These are phyloP conservation scores for Labia minor DNA, from an alignment of 2,888 invertebrate species.

Conservation along the genomic window DNA sequence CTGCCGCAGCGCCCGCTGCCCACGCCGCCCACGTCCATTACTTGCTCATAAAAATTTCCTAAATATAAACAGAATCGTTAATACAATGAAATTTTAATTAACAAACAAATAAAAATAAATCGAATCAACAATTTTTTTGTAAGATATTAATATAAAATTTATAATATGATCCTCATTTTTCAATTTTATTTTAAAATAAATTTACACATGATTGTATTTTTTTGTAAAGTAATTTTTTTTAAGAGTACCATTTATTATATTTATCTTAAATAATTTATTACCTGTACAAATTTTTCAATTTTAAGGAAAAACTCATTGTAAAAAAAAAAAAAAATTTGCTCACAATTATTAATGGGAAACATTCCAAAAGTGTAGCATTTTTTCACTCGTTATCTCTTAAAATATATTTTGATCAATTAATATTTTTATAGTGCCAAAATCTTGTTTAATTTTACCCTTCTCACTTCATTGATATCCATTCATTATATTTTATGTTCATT, in stretches of 20 bases:
- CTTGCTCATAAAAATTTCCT: neutral
- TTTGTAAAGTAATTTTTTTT: neutral
- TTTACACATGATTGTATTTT: neutral
- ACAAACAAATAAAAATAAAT: neutral
- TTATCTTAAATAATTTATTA: neutral
- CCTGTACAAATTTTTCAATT: neutral
- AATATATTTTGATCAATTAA: neutral
- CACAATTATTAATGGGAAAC: neutral
- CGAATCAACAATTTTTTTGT: neutral
- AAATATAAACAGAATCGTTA: too few species aligned
- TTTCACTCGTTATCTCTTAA: neutral
- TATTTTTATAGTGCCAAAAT: neutral
- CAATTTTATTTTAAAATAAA: neutral
- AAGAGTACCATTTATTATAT: neutral
- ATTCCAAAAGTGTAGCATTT: slow-evolving; percentile 1
- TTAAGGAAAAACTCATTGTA: neutral
- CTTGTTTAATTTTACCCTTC: neutral
- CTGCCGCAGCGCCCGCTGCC: neutral
- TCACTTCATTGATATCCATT: too few species aligned
- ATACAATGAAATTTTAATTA: neutral
- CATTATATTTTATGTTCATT: too few species aligned
- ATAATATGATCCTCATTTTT: neutral
- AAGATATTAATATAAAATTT: neutral
- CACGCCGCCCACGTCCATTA: neutral
- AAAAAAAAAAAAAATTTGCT: neutral